Percentiles rank a stretch among this genome's conserved stretches.
phyloP scores from a whole-genome alignment of 1,140 invertebrate species.

The Artemia franciscana region DNA sequence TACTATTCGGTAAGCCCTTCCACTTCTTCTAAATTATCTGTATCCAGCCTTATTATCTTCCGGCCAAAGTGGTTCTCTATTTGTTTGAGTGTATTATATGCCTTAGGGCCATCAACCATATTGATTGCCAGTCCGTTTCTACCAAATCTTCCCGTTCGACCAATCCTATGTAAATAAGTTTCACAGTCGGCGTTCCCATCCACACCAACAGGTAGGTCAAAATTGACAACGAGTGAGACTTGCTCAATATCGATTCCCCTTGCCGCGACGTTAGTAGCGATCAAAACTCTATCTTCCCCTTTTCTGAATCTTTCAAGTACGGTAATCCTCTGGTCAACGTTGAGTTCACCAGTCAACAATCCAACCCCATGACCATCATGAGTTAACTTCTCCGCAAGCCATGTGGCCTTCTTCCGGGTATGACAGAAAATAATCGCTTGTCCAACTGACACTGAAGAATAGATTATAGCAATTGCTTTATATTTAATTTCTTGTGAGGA shows the following conservation, averaged over 20 bases:
- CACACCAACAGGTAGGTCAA: constrained; percentile 72
- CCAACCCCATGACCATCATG: constrained; percentile 82
- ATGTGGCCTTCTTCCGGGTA: constrained; percentile 64
- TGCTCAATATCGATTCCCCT: constrained; percentile 78
- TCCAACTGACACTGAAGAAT: constrained; percentile 80
- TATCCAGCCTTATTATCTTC: too few relatives aligned
- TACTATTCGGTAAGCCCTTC: too few relatives aligned
- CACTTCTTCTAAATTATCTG: too few relatives aligned
- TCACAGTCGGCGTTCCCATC: constrained; percentile 61
- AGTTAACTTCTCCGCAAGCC: constrained; percentile 68
- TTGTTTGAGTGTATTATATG: constrained; percentile 41
- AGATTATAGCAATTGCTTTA: constrained; percentile 79
- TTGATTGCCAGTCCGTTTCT: constrained; percentile 88
- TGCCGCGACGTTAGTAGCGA: constrained; percentile 92
- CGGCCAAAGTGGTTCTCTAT: constrained; percentile 80
- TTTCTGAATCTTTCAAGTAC: constrained; percentile 80
- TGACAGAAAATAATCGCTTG: constrained; percentile 98
- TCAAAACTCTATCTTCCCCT: constrained; percentile 79
- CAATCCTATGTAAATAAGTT: constrained; percentile 89
- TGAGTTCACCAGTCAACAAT: constrained; percentile 70
- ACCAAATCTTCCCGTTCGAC: constrained; percentile 81
- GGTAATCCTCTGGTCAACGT: constrained; percentile 70
- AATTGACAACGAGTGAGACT: constrained; percentile 93
- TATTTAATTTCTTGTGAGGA: constrained; percentile 60
- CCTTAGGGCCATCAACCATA: constrained; percentile 47